Evolutionary conservation across 23 tunicate genomes (phyloP).

Genomic region (Styela clava): DNA sequence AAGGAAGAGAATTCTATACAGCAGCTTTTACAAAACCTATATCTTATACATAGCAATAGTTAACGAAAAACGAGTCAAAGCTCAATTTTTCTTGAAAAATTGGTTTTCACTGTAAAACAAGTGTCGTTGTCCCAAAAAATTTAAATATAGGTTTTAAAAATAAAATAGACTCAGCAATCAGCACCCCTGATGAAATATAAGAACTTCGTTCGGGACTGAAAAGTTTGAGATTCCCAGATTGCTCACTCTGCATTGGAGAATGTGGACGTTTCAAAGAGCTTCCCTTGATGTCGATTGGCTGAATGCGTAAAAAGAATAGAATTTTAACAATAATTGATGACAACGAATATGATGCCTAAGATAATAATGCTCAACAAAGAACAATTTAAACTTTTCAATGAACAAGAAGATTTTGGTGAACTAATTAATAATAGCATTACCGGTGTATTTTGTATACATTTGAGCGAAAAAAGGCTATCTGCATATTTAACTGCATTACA

Average conservation of each 20-base stretch:
- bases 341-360: background rate
- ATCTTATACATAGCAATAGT: too few species aligned
- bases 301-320: too few species aligned
- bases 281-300: slow-evolving; percentile 67
- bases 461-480: too few species aligned
- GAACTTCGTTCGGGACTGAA: slow-evolving; percentile 79
- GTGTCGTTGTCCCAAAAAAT: too few species aligned
- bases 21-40: too few species aligned
- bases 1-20: too few species aligned
- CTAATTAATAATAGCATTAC: too few species aligned
- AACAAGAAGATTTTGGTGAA: background rate
- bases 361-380: background rate
- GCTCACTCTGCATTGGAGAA: slow-evolving; percentile 73
- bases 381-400: background rate
- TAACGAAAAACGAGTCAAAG: too few species aligned
- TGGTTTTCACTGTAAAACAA: too few species aligned
- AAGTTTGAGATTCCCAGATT: slow-evolving; percentile 37
- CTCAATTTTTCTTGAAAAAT: too few species aligned
- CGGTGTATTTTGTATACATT: too few species aligned
- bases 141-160: background rate
- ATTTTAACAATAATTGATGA: background rate
- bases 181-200: slow-evolving; percentile 38
- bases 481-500: too few species aligned
- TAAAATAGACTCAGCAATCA: background rate
- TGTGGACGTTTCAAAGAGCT: slow-evolving; percentile 73